phyloP scores from a whole-genome alignment of 2,888 invertebrate species.

The Nemotelus pantherinus region DNA sequence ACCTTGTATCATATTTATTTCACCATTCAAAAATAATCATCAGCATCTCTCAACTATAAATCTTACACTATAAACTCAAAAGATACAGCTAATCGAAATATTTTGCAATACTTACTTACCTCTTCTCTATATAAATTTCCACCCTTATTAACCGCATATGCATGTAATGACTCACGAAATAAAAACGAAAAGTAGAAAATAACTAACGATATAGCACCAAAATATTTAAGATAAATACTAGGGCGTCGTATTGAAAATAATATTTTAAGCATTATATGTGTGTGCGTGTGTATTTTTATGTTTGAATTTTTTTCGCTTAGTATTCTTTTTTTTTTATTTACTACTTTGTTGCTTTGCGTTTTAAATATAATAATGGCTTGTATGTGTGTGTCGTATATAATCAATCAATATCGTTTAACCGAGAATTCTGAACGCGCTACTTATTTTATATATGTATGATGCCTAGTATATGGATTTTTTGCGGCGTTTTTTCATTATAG shows the following conservation, averaged over 20 bases:
- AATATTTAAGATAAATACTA: slow-evolving; percentile 61
- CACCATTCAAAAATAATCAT: no score
- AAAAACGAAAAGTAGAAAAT: slow-evolving; percentile 62
- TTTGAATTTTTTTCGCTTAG: slow-evolving; percentile 1
- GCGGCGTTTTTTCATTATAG: slow-evolving; percentile 31
- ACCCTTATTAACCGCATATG: slow-evolving; percentile 61
- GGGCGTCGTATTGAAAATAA: slow-evolving; percentile 59
- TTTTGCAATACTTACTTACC: slow-evolving; percentile 26
- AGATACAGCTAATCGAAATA: neutral
- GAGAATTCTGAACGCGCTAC: slow-evolving; percentile 23
- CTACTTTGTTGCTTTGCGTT: neutral
- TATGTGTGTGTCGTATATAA: neutral
- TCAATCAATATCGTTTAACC: neutral
- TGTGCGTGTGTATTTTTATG: slow-evolving; percentile 3
- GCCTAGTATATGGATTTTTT: neutral
- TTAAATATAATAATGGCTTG: neutral
- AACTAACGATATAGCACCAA: slow-evolving; percentile 58
- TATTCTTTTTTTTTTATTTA: neutral
- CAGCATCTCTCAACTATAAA: neutral
- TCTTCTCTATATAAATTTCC: slow-evolving; percentile 47
- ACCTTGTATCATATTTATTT: no score
- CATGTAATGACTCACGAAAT: slow-evolving; percentile 62
- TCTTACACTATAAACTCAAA: neutral
- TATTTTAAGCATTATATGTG: slow-evolving; percentile 44
- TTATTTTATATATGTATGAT: neutral